Conservation (phyloP, 53 echinoderm and acorn worm genomes). For the Crossaster papposus region DNA sequence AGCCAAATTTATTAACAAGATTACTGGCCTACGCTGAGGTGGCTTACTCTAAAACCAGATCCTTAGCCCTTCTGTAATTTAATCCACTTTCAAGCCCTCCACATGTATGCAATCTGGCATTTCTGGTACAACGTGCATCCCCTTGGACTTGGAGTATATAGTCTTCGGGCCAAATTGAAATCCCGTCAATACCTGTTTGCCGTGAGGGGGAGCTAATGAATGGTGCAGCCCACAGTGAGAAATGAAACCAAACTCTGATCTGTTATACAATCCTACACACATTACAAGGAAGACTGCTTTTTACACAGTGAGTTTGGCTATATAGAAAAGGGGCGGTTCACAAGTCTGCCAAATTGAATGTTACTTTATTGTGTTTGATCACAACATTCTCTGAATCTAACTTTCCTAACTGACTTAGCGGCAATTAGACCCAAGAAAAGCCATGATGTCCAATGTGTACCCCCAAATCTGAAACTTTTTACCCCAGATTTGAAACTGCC, state of each 20-base stretch:
- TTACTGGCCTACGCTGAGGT: not conserved
- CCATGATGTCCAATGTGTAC: too few species aligned
- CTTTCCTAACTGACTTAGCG: too few species aligned
- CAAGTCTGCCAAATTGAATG: too few species aligned
- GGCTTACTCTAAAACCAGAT: not conserved
- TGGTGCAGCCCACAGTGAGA: slow-evolving; percentile 11
- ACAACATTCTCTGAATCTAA: too few species aligned
- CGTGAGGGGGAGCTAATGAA: not conserved
- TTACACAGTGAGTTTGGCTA: not conserved
- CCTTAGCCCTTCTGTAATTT: slow-evolving; percentile 41
- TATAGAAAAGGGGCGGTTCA: too few species aligned
- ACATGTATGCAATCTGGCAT: not conserved
- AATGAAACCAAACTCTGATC: not conserved
- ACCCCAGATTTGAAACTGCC: too few species aligned
- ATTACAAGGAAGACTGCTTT: not conserved
- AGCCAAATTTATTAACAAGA: slow-evolving; percentile 55
- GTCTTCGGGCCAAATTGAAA: slow-evolving; percentile 22
- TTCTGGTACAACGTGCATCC: slow-evolving; percentile 7
- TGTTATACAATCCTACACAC: not conserved
- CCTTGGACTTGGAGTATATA: not conserved
- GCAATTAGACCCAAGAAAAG: too few species aligned
- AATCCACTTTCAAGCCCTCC: not conserved
- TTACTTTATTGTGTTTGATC: too few species aligned
- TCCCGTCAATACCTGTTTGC: slow-evolving; percentile 20
- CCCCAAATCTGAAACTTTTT: too few species aligned